Conservation (phyloP, 2,113 vertebrate genomes). For the Rissa tridactyla region DNA sequence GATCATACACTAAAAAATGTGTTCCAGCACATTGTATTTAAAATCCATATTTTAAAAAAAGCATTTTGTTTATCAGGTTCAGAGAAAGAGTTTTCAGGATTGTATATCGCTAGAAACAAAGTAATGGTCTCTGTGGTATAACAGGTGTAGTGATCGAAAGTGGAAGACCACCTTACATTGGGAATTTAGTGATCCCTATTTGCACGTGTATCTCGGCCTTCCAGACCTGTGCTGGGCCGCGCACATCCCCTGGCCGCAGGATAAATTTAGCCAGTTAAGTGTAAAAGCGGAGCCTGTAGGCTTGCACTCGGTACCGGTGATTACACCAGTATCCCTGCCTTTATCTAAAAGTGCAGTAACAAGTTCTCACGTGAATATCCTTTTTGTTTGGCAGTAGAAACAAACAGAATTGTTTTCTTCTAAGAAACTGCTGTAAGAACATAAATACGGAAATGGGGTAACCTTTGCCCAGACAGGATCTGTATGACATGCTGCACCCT, state of each 20-base stretch:
- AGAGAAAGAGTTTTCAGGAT: background rate
- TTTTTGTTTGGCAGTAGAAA: background rate
- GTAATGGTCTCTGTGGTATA: background rate
- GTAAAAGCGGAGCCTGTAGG: background rate
- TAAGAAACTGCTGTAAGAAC: background rate
- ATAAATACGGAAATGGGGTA: background rate
- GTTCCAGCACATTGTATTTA: background rate
- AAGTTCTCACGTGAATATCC: background rate
- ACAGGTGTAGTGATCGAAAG: background rate
- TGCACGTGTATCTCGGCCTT: too few relatives aligned
- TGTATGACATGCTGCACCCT: background rate
- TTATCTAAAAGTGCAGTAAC: background rate
- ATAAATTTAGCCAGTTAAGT: background rate
- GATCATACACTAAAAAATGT: background rate
- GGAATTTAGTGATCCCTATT: background rate
- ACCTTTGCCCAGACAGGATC: background rate
- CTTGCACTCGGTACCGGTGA: background rate
- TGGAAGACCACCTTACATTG: too few relatives aligned
- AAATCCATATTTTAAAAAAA: background rate
- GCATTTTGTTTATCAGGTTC: background rate
- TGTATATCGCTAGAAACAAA: background rate
- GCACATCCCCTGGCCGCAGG: background rate
- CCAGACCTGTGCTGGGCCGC: background rate
- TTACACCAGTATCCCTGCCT: too few relatives aligned
- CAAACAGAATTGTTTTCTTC: background rate